Evolutionary conservation across 2,888 invertebrate species (phyloP).

Genomic region (Lissocephala sabroskyi): DNA sequence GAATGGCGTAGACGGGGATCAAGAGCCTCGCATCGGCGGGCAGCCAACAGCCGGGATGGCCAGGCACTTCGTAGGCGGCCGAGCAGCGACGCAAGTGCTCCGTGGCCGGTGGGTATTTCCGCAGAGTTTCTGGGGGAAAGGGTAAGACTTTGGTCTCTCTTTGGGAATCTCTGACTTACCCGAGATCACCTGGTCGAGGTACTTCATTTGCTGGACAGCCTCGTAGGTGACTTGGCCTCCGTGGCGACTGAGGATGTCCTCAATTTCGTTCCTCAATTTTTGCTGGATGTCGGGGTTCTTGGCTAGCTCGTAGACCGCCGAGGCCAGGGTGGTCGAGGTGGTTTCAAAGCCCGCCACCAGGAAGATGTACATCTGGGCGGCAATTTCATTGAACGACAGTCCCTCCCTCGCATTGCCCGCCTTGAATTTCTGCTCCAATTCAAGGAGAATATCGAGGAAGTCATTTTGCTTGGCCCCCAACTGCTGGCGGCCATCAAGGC

Average conservation of each 20-base stretch:
- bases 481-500: slow-evolving; percentile 37
- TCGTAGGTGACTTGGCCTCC: slow-evolving; percentile 69
- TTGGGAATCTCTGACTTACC: no score
- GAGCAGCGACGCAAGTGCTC: slow-evolving; percentile 61
- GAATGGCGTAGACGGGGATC: slow-evolving; percentile 74
- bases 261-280: slow-evolving; percentile 71
- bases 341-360: slow-evolving; percentile 77
- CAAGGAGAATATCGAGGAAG: slow-evolving; percentile 74
- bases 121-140: slow-evolving; percentile 75
- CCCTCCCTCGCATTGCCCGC: slow-evolving; percentile 50
- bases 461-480: slow-evolving; percentile 74
- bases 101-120: slow-evolving; percentile 74
- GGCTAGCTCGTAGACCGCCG: slow-evolving; percentile 67
- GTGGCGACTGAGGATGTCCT: slow-evolving; percentile 42
- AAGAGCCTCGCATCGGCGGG: slow-evolving; percentile 54
- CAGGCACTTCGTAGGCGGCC: slow-evolving; percentile 38
- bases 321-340: slow-evolving; percentile 76
- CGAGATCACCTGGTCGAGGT: slow-evolving; percentile 72
- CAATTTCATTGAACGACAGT: slow-evolving; percentile 60
- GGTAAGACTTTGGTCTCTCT: no score
- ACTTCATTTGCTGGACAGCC: slow-evolving; percentile 69
- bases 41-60: slow-evolving; percentile 21
- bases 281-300: slow-evolving; percentile 45
- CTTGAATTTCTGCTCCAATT: slow-evolving; percentile 43
- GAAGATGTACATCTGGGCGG: slow-evolving; percentile 66